Evolutionary conservation across 2,888 invertebrate genomes (phyloP).

Genomic region (Anodontia alba): DNA sequence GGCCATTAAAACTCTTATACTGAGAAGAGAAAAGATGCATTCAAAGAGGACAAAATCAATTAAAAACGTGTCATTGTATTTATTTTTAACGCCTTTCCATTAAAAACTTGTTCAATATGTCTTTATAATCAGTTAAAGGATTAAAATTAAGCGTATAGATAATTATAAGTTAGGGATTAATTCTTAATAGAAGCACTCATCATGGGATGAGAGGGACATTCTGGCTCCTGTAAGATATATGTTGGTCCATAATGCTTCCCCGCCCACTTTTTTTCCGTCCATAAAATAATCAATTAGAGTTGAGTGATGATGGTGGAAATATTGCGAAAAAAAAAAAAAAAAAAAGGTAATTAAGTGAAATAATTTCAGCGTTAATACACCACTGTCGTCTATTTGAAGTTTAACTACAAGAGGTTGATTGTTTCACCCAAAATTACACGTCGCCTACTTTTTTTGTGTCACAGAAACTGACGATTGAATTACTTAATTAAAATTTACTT

Average conservation of each 20-base stretch:
- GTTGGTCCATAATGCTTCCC: background rate
- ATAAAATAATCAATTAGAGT: too few relatives aligned
- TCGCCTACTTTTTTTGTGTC: too few relatives aligned
- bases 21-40: background rate
- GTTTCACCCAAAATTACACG: too few relatives aligned
- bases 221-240: background rate
- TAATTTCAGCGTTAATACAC: too few relatives aligned
- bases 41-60: conserved; percentile 42
- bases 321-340: too few relatives aligned
- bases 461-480: too few relatives aligned
- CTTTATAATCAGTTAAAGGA: background rate
- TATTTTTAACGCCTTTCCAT: conserved; percentile 45
- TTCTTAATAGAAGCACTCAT: conserved; percentile 2
- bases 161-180: conserved; percentile 5
- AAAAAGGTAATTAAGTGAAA: too few relatives aligned
- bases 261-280: background rate
- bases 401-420: too few relatives aligned
- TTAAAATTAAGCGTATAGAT: conserved; percentile 3
- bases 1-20: background rate
- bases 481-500: too few relatives aligned
- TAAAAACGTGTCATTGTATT: conserved; percentile 42
- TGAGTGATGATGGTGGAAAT: too few relatives aligned
- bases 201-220: background rate
- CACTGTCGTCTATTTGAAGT: too few relatives aligned
- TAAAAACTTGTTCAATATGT: background rate